Conservation (phyloP, 1,140 invertebrate species). For the Cherax quadricarinatus region DNA sequence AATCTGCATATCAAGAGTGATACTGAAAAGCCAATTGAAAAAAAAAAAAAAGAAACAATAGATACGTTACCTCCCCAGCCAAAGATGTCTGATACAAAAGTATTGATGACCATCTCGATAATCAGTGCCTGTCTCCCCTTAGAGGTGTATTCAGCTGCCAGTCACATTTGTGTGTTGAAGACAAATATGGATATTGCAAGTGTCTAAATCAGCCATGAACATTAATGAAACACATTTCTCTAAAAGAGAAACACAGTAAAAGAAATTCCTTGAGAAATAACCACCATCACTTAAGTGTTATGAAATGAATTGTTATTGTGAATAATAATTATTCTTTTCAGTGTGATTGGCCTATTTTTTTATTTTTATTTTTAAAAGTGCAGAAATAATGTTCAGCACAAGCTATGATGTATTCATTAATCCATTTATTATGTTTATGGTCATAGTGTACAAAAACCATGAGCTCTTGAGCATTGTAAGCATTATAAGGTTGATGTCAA, state of each 20-base stretch:
- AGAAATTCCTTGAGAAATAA: not conserved
- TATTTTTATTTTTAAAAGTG: not conserved
- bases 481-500: slow-evolving; percentile 19
- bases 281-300: slow-evolving; percentile 20
- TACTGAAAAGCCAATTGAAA: slow-evolving; percentile 17
- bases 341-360: slow-evolving; percentile 26
- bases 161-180: slow-evolving; percentile 29
- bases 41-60: slow-evolving; percentile 9
- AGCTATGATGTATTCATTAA: slow-evolving; percentile 18
- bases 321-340: not conserved
- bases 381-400: not conserved
- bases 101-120: slow-evolving; percentile 8
- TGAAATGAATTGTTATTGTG: slow-evolving; percentile 1
- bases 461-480: slow-evolving; percentile 43
- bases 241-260: slow-evolving; percentile 52
- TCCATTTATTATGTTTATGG: slow-evolving; percentile 22
- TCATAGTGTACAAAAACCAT: slow-evolving; percentile 30
- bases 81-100: slow-evolving; percentile 30
- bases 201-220: not conserved
- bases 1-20: slow-evolving; percentile 63
- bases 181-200: slow-evolving; percentile 22
- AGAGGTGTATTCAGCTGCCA: slow-evolving; percentile 23
- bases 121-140: slow-evolving; percentile 21
- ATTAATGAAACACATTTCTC: slow-evolving; percentile 63
- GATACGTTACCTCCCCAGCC: slow-evolving; percentile 57